A percentile compares a stretch with the other conserved stretches of the same genome.
Evolutionary conservation across 2,797 vertebrate genomes (phyloP).

Genomic region (Leuciscus waleckii): DNA sequence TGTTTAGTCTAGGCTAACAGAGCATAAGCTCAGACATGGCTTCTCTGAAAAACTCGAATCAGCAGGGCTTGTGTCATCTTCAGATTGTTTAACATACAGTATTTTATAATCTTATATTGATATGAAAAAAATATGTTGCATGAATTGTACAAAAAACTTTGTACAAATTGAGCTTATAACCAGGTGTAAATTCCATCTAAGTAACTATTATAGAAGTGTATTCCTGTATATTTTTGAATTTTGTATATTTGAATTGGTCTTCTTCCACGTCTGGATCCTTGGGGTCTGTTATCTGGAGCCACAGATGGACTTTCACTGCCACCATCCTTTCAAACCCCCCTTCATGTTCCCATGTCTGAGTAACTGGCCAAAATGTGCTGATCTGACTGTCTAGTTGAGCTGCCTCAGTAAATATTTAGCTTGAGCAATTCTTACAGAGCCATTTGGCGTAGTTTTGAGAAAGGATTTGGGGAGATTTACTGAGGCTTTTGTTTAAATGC

Average conservation of each 20-base stretch:
- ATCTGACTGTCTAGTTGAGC: conserved; percentile 63
- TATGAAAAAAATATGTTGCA: background rate
- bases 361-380: conserved; percentile 68
- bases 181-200: background rate
- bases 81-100: background rate
- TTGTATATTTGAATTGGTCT: background rate
- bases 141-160: background rate
- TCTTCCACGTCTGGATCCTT: conserved; percentile 42
- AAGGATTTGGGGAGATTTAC: conserved; percentile 81
- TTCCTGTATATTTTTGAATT: background rate
- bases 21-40: conserved; percentile 31
- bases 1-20: conserved; percentile 49
- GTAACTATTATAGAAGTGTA: conserved; percentile 6
- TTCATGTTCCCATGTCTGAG: conserved; percentile 52
- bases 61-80: no score
- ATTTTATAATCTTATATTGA: background rate
- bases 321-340: conserved; percentile 49
- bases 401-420: conserved; percentile 72
- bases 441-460: conserved; percentile 70
- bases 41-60: conserved; percentile 10
- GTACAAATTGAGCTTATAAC: background rate
- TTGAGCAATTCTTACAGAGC: conserved; percentile 52
- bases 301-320: conserved; percentile 65
- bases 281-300: conserved; percentile 65
- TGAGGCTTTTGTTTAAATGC: conserved; percentile 78